Evolutionary conservation across 2,888 invertebrate genomes (phyloP).

Genomic region (Protula sp.): DNA sequence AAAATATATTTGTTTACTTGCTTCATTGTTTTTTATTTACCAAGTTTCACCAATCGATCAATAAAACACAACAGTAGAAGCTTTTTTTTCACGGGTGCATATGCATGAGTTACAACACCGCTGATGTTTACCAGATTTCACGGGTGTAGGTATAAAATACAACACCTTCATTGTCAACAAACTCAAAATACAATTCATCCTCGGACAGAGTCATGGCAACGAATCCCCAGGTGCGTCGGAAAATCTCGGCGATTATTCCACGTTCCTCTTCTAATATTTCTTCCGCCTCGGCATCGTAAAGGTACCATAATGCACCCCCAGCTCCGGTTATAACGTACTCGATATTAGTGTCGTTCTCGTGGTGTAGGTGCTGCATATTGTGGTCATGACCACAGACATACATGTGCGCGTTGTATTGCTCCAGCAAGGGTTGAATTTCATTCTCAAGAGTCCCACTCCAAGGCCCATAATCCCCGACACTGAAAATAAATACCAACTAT

Average conservation of each 20-base stretch:
- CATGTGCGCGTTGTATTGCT: background rate
- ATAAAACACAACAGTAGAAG: too few species aligned
- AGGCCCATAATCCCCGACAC: background rate
- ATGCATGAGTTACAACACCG: too few species aligned
- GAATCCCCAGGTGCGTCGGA: background rate
- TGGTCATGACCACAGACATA: conserved; percentile 1
- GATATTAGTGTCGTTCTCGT: background rate
- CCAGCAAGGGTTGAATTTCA: background rate
- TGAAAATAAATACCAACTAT: too few species aligned
- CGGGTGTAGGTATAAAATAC: background rate
- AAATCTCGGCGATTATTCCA: background rate
- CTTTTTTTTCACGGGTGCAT: too few species aligned
- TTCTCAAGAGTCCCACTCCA: background rate
- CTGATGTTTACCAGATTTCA: background rate
- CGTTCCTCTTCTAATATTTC: background rate
- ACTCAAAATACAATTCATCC: background rate
- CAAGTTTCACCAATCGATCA: too few species aligned
- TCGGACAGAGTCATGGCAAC: background rate
- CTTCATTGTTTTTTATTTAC: too few species aligned
- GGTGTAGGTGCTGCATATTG: background rate
- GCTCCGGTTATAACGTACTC: conserved; percentile 9
- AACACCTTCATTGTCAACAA: background rate
- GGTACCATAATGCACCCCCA: conserved; percentile 5
- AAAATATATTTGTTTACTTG: too few species aligned
- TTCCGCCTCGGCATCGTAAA: background rate